Evolutionary conservation across 2,888 invertebrate species (phyloP).

Genomic region (Leptogaster cylindrica): DNA sequence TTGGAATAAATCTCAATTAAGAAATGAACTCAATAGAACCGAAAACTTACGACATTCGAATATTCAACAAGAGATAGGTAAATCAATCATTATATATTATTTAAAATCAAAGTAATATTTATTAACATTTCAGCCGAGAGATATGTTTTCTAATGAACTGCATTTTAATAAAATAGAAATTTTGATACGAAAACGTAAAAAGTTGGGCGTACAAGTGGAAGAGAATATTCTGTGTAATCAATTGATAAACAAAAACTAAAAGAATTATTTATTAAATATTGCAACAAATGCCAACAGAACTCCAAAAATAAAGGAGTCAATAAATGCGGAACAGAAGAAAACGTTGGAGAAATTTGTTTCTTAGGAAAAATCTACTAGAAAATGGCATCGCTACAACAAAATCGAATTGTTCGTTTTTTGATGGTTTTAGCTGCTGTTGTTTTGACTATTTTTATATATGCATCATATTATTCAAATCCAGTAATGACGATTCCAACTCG

Average conservation of each 20-base stretch:
- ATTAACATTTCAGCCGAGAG: too few species aligned
- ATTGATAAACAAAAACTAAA: not conserved
- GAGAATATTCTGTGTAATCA: not conserved
- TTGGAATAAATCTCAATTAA: too few species aligned
- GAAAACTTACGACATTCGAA: conserved; percentile 15
- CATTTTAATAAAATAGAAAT: not conserved
- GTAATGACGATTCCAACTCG: conserved; percentile 54
- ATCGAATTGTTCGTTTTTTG: conserved; percentile 62
- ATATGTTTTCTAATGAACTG: too few species aligned
- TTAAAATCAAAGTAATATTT: too few species aligned
- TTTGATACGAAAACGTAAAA: not conserved
- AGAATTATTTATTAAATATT: not conserved
- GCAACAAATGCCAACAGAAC: not conserved
- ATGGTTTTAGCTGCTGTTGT: conserved; percentile 61
- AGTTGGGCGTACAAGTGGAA: not conserved
- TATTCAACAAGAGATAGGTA: conserved; percentile 19
- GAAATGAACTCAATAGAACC: too few species aligned
- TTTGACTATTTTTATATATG: conserved; percentile 63
- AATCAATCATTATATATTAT: too few species aligned
- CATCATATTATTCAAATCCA: conserved; percentile 62
- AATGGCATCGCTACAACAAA: conserved; percentile 55
- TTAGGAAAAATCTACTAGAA: not conserved
- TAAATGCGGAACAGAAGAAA: conserved; percentile 24
- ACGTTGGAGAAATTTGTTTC: not conserved
- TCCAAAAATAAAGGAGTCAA: not conserved